Base-by-base conservation (phyloP, 30 jellyfish, hydroid and myxozoan genomes). In the Aurelia aurita region DNA sequence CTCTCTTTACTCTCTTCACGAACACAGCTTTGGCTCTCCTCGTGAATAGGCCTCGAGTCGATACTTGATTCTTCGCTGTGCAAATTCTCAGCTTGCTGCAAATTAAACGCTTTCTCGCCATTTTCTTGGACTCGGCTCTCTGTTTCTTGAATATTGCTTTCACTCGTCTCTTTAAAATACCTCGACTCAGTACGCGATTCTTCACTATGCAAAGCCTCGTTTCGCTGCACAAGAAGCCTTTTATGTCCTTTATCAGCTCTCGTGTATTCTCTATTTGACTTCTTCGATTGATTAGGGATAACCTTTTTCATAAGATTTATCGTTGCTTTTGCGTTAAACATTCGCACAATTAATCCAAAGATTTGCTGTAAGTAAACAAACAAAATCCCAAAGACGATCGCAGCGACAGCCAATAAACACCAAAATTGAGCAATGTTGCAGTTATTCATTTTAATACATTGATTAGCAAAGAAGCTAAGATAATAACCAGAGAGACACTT, bases 381-480 rank as follows among this genome's bases (percentile, higher is more conserved):
- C 23, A 26, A 46, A 21, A 20, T 6, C 58, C 28, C 28, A 21
- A 29, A 26, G 2, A 67, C 1, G 25, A 18, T 9, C 12, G 79
- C 57, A 67, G 8, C n/a, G 2, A 16, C 29, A 8, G n/a, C 58
- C 12, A 67, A 20, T 15, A 29, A 19, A 8, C 28, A 39, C 79
- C 79, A 67, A 26, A 45, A 67, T 11, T 35, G 31, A 18, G n/a
- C 55, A 21, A 67, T 25, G 2, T 45, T 67, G 58, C 79, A 67
- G 26, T 15, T 34, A 13, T 29, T 10, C 26, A 22, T 34, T 10
- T 26, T 46, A 13, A 67, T n/a, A 16, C 79, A 67, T 0, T 29
- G 20, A 29, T 67, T 34, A 21, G 79, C 31, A 25, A 67, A 29
- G 6, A 67, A 67, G 31, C 31, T 73, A 3, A 14, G 28, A 16